Conservation (phyloP, 2,113 vertebrate genomes). For the Climacteris rufus region DNA sequence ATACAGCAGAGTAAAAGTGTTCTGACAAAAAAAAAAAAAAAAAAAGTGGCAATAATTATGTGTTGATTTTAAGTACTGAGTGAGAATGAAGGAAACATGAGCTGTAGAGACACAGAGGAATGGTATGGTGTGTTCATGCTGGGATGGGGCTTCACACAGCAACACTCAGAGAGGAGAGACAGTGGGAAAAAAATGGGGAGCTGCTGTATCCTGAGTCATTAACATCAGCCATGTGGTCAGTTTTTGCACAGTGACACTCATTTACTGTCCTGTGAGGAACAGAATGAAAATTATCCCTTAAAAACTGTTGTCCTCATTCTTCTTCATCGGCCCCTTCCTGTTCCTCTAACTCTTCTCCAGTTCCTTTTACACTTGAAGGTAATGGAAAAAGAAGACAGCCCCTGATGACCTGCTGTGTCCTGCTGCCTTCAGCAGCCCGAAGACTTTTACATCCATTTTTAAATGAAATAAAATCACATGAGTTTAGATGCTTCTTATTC, state of each 20-base stretch:
- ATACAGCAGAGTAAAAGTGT: background rate
- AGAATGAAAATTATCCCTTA: background rate
- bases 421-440: background rate
- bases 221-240: background rate
- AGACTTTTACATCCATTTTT: background rate
- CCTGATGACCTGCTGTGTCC: background rate
- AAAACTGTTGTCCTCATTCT: background rate
- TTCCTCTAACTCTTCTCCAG: background rate
- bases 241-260: background rate
- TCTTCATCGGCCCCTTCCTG: background rate
- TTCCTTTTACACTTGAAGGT: background rate
- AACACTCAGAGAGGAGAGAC: background rate
- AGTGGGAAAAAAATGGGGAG: background rate
- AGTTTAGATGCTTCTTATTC: background rate
- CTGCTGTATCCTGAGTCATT: background rate
- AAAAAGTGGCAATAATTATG: background rate
- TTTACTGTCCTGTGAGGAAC: background rate
- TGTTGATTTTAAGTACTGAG: background rate
- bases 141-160: background rate
- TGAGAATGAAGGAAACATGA: background rate
- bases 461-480: background rate
- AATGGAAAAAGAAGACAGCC: background rate
- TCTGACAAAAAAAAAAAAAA: background rate
- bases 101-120: background rate
- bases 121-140: background rate